Conservation (phyloP, 2,888 invertebrate genomes). For the Lasioglossum calceatum region DNA sequence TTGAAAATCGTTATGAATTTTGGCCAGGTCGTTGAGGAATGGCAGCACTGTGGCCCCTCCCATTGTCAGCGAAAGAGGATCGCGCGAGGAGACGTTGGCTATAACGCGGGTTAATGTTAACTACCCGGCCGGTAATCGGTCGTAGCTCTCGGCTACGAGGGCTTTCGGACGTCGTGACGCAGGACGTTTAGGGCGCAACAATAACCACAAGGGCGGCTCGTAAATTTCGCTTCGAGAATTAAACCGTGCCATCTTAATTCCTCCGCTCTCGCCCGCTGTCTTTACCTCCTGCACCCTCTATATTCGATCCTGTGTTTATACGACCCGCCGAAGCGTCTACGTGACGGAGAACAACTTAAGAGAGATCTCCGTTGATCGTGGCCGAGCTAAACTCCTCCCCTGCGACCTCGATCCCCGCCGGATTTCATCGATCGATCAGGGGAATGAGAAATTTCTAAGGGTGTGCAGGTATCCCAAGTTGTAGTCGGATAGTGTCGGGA, state of each 20-base stretch:
- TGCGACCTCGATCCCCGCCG: not conserved
- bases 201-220: slow-evolving; percentile 63
- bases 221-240: slow-evolving; percentile 68
- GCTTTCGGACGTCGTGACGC: slow-evolving; percentile 34
- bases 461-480: not conserved
- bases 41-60: not conserved
- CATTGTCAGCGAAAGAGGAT: not conserved
- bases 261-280: slow-evolving; percentile 5
- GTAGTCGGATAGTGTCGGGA: not conserved
- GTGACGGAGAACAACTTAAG: slow-evolving; percentile 56
- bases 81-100: slow-evolving; percentile 5
- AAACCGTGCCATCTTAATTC: slow-evolving; percentile 61
- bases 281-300: not conserved
- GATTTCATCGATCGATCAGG: not conserved
- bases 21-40: not conserved
- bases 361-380: slow-evolving; percentile 43
- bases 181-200: slow-evolving; percentile 52
- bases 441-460: slow-evolving; percentile 2
- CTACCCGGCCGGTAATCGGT: slow-evolving; percentile 29
- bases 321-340: slow-evolving; percentile 48
- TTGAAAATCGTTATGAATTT: not conserved
- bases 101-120: slow-evolving; percentile 50
- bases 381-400: not conserved
- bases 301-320: slow-evolving; percentile 31
- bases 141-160: slow-evolving; percentile 11